Evolutionary conservation across 2,113 vertebrate genomes (phyloP), one percentile per base, ranked within the genome.

Genomic region (Columba janthina): DNA sequence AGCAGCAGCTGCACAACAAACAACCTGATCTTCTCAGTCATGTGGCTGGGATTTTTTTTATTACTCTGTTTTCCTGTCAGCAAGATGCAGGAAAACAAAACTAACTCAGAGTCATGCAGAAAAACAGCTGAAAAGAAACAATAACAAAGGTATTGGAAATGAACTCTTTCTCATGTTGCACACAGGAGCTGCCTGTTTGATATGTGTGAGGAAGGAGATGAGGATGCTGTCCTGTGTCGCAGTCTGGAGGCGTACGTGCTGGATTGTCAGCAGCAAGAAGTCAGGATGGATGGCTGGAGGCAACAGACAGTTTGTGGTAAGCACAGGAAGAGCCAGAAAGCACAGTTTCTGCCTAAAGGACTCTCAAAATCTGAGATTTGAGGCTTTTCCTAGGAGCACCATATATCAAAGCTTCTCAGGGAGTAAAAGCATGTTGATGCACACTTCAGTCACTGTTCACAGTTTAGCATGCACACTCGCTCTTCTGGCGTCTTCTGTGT

Each of bases 131-230:
- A 46, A 88, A 79, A 36, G 34, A 36, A 40, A 25, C 24, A 62
- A 5, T 31, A 71, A 21, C 44, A 46, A 56, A 60, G 7, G 6
- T 31, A 20, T 20, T 86, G 44, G 51, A 14, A 71, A 94, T 85
- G 8, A 83, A 78, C 3, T 0, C 64, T 93, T 77, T 88, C 48
- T 87, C 56, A 2, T 56, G 40, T 71, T 53, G 53, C 48, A 40
- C n/a, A 12, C 5, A 98, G 97, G 96, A 97, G 92, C 93, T 96
- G 93, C 56, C 42, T 97, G n/a, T 97, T 94, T 42, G 96, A 96
- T 42, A 76, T 44, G 66, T 97, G 97, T 53, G 73, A 71, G 53
- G 88, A 73, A 70, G 89, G 62, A 90, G 81, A 96, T 57, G 83
- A 94, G 15, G 48, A 11, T 46, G 19, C 70, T 58, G 88, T 73